phyloP scores from a whole-genome alignment of 2,113 vertebrate genomes.

The Emydura subglobosa region DNA sequence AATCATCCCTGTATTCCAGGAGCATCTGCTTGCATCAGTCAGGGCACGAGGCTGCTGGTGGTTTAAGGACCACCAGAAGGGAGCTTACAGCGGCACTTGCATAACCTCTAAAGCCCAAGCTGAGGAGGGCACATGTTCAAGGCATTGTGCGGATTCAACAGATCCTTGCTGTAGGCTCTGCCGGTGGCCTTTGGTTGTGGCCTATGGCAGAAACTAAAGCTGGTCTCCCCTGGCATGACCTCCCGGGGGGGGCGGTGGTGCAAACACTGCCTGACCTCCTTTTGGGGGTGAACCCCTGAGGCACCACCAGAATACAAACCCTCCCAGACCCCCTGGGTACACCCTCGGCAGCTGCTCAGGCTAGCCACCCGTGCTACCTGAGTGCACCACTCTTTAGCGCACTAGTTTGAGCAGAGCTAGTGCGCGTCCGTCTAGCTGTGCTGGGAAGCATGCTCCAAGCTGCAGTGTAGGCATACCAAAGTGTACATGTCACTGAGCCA shows the following conservation, averaged over 20 bases:
- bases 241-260: constrained; percentile 4
- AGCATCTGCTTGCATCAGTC: constrained; percentile 46
- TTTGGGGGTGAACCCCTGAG: constrained; percentile 7
- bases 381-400: not conserved
- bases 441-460: not conserved
- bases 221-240: not conserved
- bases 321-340: not conserved
- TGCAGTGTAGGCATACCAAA: not conserved
- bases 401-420: not conserved
- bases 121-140: constrained; percentile 20
- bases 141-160: too few relatives aligned
- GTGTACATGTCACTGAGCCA: not conserved
- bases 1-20: constrained; percentile 10
- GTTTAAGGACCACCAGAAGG: too few relatives aligned
- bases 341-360: not conserved
- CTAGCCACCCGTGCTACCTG: too few relatives aligned
- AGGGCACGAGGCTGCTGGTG: too few relatives aligned
- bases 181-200: constrained; percentile 22
- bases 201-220: constrained; percentile 49
- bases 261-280: constrained; percentile 13
- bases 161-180: not conserved
- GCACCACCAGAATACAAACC: not conserved
- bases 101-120: too few relatives aligned
- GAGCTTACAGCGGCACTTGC: too few relatives aligned
- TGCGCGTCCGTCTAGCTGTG: not conserved